Evolutionary conservation across 2,113 vertebrate species (phyloP), one percentile per base, ranked within the genome.

Genomic region (Oreochromis aureus): DNA sequence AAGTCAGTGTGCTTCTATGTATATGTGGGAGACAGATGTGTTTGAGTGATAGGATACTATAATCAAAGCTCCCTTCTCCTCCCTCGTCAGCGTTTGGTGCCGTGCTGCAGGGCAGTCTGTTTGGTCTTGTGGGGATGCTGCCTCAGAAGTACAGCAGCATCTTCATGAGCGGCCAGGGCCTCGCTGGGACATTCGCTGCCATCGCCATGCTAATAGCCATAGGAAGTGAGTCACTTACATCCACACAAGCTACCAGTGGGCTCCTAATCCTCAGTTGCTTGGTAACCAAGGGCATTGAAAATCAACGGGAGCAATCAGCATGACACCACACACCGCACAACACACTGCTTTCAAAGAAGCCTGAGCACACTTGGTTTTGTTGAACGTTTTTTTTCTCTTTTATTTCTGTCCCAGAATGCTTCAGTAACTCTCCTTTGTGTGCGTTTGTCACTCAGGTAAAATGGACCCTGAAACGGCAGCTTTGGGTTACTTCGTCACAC

Each of bases 111-210:
- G 97, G 97, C 73, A 98, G 97, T 85, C 96, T 97, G 53, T 98
- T 98, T 0, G 97, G 97, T 15, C 94, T 98, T 88, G 95, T 98
- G 87, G 97, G 97, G 3, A 94, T 95, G 85, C 95, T 98, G 84
- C 97, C 97, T 1, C 97, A 96, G 81, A 94, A 88, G 86, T 98
- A 97, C 96, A 98, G 97, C 91, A 93, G 96, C 6, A 32, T 97
- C 48, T 97, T 98, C 85, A 97, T 98, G 96, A 98, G 98, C 0
- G 97, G 97, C 78, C 97, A 98, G 88, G 97, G 97, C 24, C 96
- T 98, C 76, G 98, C 97, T 1, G 98, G 97, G 27, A 97, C 96
- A 51, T 98, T 98, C 1, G 97, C 97, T 2, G 96, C 97, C 51
- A 27, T 97, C 3, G 97, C 98, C 89, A 98, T 98, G 97, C 89